Evolutionary conservation across 2,113 vertebrate genomes (phyloP).

Genomic region (Coryphaenoides rupestris): DNA sequence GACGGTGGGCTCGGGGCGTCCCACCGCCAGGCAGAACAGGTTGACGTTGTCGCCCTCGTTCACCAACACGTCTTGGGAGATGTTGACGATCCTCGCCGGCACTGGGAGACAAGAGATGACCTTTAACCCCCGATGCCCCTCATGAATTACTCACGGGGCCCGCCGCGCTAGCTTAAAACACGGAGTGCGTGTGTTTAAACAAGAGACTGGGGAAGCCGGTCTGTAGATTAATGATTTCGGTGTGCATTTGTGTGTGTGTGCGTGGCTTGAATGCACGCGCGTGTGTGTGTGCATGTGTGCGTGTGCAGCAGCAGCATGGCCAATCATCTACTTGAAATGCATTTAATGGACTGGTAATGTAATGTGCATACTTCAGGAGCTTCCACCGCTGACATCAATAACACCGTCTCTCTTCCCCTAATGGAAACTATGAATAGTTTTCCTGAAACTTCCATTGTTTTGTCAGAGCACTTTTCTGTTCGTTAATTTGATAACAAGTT

Average conservation of each 20-base stretch:
- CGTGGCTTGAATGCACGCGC: too few species aligned
- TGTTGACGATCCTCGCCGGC: slow-evolving; percentile 87
- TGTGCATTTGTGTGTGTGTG: too few species aligned
- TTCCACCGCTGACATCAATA: slow-evolving; percentile 23
- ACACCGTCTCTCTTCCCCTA: too few species aligned
- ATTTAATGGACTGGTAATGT: too few species aligned
- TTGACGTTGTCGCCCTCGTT: slow-evolving; percentile 87
- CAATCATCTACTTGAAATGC: too few species aligned
- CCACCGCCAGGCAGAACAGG: slow-evolving; percentile 83
- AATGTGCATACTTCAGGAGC: slow-evolving; percentile 10
- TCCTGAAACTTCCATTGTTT: too few species aligned
- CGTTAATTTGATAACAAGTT: slow-evolving; percentile 56
- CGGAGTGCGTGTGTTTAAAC: too few species aligned
- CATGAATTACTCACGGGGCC: slow-evolving; percentile 40
- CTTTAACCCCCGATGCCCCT: slow-evolving; percentile 27
- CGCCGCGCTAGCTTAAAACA: slow-evolving; percentile 16
- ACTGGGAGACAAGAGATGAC: slow-evolving; percentile 69
- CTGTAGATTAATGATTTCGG: too few species aligned
- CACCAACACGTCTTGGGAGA: slow-evolving; percentile 82
- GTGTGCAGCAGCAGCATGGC: too few species aligned
- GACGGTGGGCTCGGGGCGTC: slow-evolving; percentile 84
- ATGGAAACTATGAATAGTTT: too few species aligned
- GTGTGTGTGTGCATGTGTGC: too few species aligned
- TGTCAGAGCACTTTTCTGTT: slow-evolving; percentile 36
- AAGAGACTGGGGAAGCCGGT: too few species aligned